Base-by-base conservation (phyloP, 1,140 invertebrate genomes). In the Pentalonia nigronervosa region DNA sequence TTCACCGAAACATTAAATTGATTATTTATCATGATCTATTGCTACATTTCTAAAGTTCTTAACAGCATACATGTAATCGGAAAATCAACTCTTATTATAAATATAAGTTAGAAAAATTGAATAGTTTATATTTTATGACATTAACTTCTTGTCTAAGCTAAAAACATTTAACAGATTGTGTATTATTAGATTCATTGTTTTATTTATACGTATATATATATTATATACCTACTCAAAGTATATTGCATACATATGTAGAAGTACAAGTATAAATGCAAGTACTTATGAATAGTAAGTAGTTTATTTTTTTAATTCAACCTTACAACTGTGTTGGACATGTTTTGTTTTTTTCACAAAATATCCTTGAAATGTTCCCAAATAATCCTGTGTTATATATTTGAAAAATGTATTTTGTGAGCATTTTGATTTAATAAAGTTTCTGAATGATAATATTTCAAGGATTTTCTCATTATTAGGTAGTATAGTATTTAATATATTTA, bases 1-100 rank as follows among this genome's bases (percentile, higher is more conserved):
- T 93, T 93, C 91, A 93, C 91, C 76, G 17, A 93, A 93, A 93
- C 91, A 30, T 53, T 53, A 53, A 34, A 91, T 91, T 47, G 60
- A 81, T 81, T 81, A 91, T 91, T 48, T 25, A 90, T 90, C 89
- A n/a, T 67, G 89, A 81, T 48, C 11, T 81, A 48, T 91, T 91
- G 90, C 90, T 83, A 91, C n/a, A 91, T 47, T 34, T 81, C 67
- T 30, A 36, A 90, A 90, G 89, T 60, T 67, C 25, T 89, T n/a
- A 53, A 50, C 9, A 56, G 34, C 21, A 41, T 36, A 56, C 30
- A 56, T n/a, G 7, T n/a, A n/a, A 88, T 83, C 60, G 11, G 30
- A 3, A 14, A 83, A 83, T 88, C 45, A 45, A 8, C 23, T 86
- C 25, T 86, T 86, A 25, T 84, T 84, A 17, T 23, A 4, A 86